Evolutionary conservation across 2,113 vertebrate species (phyloP), one percentile per base, ranked within the genome.

Genomic region (Equus przewalskii): DNA sequence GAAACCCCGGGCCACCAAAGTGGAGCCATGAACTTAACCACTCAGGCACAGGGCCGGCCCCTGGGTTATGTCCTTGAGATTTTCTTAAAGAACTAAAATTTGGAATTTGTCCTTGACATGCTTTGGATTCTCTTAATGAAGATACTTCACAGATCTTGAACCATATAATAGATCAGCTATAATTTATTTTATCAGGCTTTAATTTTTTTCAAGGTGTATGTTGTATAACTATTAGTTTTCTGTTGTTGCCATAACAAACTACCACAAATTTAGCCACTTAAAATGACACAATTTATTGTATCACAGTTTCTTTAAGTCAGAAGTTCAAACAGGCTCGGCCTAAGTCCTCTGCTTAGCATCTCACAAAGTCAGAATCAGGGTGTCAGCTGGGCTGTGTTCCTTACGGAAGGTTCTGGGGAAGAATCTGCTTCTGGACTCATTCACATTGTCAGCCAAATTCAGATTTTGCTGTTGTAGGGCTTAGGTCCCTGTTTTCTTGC

Each of bases 11-110:
- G 36, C 36, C 36, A 41, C 36, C 36, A 41, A 41, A 41, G 36
- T 41, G 36, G 36, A 41, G 36, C 36, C 36, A 41, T 41, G 36
- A 41, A 41, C 36, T 41, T 41, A 41, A 41, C 36, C 36, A 41
- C 36, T 41, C 36, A 41, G 36, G 36, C 36, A 41, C 36, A 41
- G 36, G 36, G 36, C 36, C 36, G 3, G 36, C 36, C 36, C 36
- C 36, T 54, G 56, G 65, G 24, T 86, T 81, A 46, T 19, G 4
- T 81, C 76, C 56, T 84, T 65, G 49, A 81, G 88, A 75, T 81
- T 94, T 91, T 75, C 56, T 80, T 87, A 58, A 28, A 88, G 16
- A 82, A 69, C 75, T 79, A 49, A 87, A 81, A 64, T 78, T 87
- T 88, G 83, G 16, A 60, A 44, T 67, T 96, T 94, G 46, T 65